These are phyloP conservation scores for Augochlora pura DNA, from an alignment of 1,140 invertebrate genomes.

Conservation along the genomic window DNA sequence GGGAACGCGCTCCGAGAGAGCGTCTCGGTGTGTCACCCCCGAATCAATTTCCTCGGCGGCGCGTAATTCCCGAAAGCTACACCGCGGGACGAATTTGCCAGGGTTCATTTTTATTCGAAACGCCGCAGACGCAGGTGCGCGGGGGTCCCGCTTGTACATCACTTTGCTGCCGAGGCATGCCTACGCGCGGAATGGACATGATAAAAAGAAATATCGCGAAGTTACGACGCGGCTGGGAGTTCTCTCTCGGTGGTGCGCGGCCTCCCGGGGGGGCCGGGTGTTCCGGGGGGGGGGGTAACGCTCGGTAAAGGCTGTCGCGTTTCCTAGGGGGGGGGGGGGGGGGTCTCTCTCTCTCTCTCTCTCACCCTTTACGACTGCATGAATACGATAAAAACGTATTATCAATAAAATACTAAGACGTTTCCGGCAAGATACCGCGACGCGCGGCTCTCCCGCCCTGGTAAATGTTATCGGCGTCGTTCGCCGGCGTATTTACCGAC, in stretches of 20 bases:
- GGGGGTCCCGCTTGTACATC: background rate
- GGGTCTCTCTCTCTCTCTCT: too few relatives aligned
- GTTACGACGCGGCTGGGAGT: constrained; percentile 45
- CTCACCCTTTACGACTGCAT: constrained; percentile 29
- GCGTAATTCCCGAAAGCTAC: background rate
- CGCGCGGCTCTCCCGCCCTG: constrained; percentile 9
- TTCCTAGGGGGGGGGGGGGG: too few relatives aligned
- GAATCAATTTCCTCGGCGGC: background rate
- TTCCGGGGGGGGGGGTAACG: constrained; percentile 11
- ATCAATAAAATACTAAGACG: constrained; percentile 51
- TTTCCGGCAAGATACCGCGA: constrained; percentile 22
- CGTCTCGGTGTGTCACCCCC: too few relatives aligned
- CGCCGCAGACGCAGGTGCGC: background rate
- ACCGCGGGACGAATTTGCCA: background rate
- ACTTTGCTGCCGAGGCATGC: background rate
- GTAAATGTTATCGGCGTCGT: constrained; percentile 48
- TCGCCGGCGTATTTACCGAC: constrained; percentile 34
- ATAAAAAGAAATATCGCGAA: constrained; percentile 51
- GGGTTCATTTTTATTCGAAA: background rate
- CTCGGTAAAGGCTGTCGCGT: constrained; percentile 8
- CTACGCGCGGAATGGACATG: background rate
- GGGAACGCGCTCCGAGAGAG: too few relatives aligned
- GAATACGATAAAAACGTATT: constrained; percentile 47
- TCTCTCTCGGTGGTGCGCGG: too few relatives aligned
- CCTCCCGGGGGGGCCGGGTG: background rate